Evolutionary conservation across 2,888 invertebrate genomes (phyloP).

Genomic region (Eudemis profundana): DNA sequence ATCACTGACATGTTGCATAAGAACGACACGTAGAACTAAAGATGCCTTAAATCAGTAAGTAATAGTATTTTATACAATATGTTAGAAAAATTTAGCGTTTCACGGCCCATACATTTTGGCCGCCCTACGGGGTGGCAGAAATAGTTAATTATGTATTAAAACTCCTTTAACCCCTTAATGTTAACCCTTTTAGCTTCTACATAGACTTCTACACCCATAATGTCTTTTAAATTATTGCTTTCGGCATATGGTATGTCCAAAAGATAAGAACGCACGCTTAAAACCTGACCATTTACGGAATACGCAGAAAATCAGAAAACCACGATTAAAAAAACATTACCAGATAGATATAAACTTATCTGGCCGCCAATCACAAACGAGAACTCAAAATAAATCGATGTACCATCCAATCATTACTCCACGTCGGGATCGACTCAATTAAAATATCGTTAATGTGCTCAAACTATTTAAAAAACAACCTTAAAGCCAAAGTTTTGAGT

Average conservation of each 20-base stretch:
- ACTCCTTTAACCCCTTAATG: too few species aligned
- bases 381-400: conserved; percentile 85
- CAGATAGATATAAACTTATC: conserved; percentile 82
- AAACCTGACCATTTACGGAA: conserved; percentile 51
- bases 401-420: conserved; percentile 85
- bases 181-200: not conserved
- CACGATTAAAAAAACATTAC: conserved; percentile 81
- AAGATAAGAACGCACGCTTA: conserved; percentile 14
- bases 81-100: too few species aligned
- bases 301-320: conserved; percentile 64
- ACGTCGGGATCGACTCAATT: conserved; percentile 85
- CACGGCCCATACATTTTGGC: too few species aligned
- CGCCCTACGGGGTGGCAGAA: too few species aligned
- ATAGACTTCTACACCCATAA: not conserved
- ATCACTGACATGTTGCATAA: too few species aligned
- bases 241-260: conserved; percentile 2
- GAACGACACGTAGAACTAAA: too few species aligned
- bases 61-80: too few species aligned
- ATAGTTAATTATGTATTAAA: too few species aligned
- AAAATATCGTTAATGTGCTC: conserved; percentile 83
- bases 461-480: conserved; percentile 67
- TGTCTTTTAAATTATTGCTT: conserved; percentile 20
- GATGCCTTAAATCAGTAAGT: too few species aligned
- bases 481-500: conserved; percentile 58
- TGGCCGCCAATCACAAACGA: conserved; percentile 83